A percentile compares a stretch with the other conserved stretches of the same genome.
These are phyloP conservation scores for Anoplolepis gracilipes DNA, from an alignment of 1,140 invertebrate species.

Conservation along the genomic window DNA sequence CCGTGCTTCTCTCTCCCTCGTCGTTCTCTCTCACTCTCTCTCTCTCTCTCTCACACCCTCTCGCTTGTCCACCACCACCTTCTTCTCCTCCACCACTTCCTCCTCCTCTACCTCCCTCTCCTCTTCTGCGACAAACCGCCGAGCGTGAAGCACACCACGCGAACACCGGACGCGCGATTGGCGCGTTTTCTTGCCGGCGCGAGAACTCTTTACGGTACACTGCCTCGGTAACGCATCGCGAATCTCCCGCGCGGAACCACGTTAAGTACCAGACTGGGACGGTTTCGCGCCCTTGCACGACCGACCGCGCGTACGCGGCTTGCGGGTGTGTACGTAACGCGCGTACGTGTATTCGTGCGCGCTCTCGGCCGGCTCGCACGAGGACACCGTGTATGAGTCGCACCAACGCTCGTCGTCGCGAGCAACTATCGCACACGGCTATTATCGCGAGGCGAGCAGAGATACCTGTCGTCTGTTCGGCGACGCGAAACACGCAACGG, in stretches of 20 bases:
- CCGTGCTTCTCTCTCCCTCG: not conserved
- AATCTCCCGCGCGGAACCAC: constrained; percentile 38
- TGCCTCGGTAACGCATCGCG: constrained; percentile 57
- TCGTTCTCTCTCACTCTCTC: constrained; percentile 10
- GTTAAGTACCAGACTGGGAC: constrained; percentile 37
- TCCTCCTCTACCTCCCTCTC: constrained; percentile 49
- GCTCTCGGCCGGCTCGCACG: not conserved
- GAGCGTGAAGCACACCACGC: constrained; percentile 68
- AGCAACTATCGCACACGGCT: not conserved
- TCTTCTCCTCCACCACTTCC: constrained; percentile 13
- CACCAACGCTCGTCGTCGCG: constrained; percentile 31
- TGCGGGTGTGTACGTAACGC: constrained; percentile 4
- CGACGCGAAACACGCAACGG: constrained; percentile 74
- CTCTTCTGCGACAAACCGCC: constrained; percentile 49
- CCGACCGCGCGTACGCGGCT: constrained; percentile 18
- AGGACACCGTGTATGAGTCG: constrained; percentile 5
- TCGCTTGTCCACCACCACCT: constrained; percentile 45
- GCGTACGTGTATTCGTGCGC: not conserved
- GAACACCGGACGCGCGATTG: constrained; percentile 57
- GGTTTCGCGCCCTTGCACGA: constrained; percentile 37
- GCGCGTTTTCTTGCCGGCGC: constrained; percentile 64
- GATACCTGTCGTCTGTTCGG: constrained; percentile 57
- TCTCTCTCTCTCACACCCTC: too few species aligned
- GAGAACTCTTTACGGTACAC: constrained; percentile 71
- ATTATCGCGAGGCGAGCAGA: constrained; percentile 40